Percentiles rank a stretch among this genome's conserved stretches.
Evolutionary conservation across 2,797 vertebrate genomes (phyloP).

Genomic region (Acipenser oxyrinchus): DNA sequence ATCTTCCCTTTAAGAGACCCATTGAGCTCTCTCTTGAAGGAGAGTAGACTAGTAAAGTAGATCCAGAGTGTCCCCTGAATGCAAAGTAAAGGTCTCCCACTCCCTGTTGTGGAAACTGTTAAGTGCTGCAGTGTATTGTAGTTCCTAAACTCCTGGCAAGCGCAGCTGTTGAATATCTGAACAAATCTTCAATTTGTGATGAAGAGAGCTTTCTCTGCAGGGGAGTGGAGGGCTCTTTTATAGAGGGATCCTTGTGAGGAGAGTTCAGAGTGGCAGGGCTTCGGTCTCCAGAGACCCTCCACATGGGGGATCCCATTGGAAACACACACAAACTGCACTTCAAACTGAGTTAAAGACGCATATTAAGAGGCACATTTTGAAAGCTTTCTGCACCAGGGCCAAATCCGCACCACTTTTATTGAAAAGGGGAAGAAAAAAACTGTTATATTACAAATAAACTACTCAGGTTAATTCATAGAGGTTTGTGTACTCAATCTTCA

Average conservation of each 20-base stretch:
- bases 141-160: background rate
- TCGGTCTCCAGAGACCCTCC: background rate
- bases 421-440: too few species aligned
- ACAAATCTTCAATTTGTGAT: constrained; percentile 7
- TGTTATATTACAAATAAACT: too few species aligned
- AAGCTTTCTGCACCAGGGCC: too few species aligned
- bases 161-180: constrained; percentile 9
- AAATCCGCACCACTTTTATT: too few species aligned
- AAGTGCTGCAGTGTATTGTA: constrained; percentile 7
- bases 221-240: background rate
- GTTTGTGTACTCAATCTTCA: too few species aligned
- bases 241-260: constrained; percentile 1
- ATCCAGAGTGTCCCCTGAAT: background rate
- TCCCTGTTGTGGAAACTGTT: background rate
- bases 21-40: background rate
- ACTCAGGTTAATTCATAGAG: too few species aligned
- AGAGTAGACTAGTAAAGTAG: background rate
- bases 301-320: background rate
- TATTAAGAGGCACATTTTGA: too few species aligned
- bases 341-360: too few species aligned
- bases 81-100: background rate
- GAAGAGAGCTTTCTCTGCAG: constrained; percentile 13
- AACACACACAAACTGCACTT: too few species aligned
- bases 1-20: background rate
- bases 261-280: background rate